These are phyloP conservation scores for Neodiprion fabricii DNA, from an alignment of 1,140 invertebrate genomes.

Conservation along the genomic window DNA sequence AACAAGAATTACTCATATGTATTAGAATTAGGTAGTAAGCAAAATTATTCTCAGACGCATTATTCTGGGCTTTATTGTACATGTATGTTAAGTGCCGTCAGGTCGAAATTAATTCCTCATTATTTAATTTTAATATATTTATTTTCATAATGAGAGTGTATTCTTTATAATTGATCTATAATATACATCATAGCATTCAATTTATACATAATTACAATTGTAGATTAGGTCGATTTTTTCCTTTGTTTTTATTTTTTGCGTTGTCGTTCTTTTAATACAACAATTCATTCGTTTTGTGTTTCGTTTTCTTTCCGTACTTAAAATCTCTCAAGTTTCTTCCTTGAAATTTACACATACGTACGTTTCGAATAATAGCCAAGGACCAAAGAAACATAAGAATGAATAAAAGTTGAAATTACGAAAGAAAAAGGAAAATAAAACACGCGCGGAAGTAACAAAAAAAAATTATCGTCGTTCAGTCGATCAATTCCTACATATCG, in stretches of 20 bases:
- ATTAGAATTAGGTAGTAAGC: too few relatives aligned
- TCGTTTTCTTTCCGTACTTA: background rate
- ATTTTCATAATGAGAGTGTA: slow-evolving; percentile 60
- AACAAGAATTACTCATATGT: background rate
- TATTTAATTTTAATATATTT: slow-evolving; percentile 53
- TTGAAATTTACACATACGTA: too few relatives aligned
- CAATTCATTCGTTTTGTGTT: background rate
- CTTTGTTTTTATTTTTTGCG: slow-evolving; percentile 45
- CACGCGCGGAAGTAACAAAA: background rate
- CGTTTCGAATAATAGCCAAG: too few relatives aligned
- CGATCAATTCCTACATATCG: background rate
- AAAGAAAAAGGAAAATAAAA: background rate
- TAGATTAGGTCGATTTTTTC: slow-evolving; percentile 36
- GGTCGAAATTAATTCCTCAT: background rate
- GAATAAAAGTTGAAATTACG: too few relatives aligned
- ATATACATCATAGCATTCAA: slow-evolving; percentile 63
- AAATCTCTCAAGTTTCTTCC: too few relatives aligned
- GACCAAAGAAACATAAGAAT: too few relatives aligned
- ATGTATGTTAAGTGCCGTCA: too few relatives aligned
- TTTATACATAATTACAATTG: slow-evolving; percentile 64
- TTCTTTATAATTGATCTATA: slow-evolving; percentile 62
- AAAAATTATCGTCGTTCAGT: background rate
- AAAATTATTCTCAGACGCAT: background rate
- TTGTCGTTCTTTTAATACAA: slow-evolving; percentile 7
- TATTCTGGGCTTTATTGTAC: background rate